Percentiles rank a stretch among this genome's conserved stretches.
Evolutionary conservation across 2,113 vertebrate genomes (phyloP).

Genomic region (Illadopsis cleaveri): DNA sequence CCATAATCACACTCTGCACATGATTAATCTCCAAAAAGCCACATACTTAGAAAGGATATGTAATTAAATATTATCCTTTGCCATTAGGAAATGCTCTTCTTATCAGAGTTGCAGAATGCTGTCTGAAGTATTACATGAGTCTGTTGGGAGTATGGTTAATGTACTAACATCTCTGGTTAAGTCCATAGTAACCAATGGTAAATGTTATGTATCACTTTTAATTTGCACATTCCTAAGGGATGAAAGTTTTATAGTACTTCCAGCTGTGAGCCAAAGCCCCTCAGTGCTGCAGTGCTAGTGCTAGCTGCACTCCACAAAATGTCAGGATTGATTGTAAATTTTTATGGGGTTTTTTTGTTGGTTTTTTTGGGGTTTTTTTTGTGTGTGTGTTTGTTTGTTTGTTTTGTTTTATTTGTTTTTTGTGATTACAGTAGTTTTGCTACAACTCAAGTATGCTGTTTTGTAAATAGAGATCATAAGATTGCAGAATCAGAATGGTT

Average conservation of each 20-base stretch:
- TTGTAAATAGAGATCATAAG: not conserved
- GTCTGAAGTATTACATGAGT: not conserved
- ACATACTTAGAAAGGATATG: not conserved
- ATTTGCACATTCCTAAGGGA: slow-evolving; percentile 32
- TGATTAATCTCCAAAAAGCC: slow-evolving; percentile 3
- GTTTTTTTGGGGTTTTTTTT: too few relatives aligned
- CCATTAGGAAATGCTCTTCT: not conserved
- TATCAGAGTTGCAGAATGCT: not conserved
- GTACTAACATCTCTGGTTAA: slow-evolving; percentile 19
- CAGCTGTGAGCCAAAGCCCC: not conserved
- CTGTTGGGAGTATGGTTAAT: slow-evolving; percentile 26
- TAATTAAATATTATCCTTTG: slow-evolving; percentile 20
- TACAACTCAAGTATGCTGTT: not conserved
- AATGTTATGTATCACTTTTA: slow-evolving; percentile 40
- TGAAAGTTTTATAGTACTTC: not conserved
- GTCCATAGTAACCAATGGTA: slow-evolving; percentile 2
- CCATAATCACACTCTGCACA: not conserved
- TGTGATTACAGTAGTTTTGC: not conserved
- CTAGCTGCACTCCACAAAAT: not conserved
- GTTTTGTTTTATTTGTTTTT: not conserved
- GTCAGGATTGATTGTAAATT: not conserved
- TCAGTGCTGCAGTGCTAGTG: not conserved
- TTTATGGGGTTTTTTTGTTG: not conserved
- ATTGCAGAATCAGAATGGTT: not conserved
- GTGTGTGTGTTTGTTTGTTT: not conserved